A percentile compares a stretch with the other conserved stretches of the same genome.
Conservation (phyloP, 2,113 vertebrate genomes). For the Pardalotus punctatus region DNA sequence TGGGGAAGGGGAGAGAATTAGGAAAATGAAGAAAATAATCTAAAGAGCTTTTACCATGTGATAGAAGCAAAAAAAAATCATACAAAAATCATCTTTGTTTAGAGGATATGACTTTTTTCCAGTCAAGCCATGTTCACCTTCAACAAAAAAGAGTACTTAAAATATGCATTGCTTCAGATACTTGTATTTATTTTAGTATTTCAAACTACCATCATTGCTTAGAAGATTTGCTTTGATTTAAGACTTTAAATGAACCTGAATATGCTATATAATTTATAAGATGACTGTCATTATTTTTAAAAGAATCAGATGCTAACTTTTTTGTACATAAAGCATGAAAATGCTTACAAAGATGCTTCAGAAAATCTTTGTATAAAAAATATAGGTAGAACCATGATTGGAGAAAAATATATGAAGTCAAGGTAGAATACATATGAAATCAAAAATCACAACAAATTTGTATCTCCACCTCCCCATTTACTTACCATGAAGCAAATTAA, state of each 20-base stretch:
- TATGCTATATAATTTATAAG: conserved; percentile 18
- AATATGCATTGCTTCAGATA: neutral
- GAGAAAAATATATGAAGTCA: neutral
- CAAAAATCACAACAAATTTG: neutral
- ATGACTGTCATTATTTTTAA: neutral
- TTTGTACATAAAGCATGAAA: neutral
- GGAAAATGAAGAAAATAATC: neutral
- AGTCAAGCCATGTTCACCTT: neutral
- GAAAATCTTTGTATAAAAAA: neutral
- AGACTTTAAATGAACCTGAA: neutral
- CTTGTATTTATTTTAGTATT: conserved; percentile 12
- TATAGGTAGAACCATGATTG: neutral
- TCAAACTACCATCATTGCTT: neutral
- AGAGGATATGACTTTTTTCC: neutral
- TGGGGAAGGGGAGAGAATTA: neutral
- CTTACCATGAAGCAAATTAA: neutral
- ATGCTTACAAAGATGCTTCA: neutral
- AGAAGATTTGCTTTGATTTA: neutral
- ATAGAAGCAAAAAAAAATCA: neutral
- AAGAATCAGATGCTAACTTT: neutral
- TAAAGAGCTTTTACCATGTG: neutral
- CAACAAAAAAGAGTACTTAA: neutral
- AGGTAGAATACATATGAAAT: neutral
- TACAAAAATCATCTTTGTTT: neutral
- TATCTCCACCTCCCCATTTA: neutral